Base-by-base conservation (phyloP, 2,888 invertebrate species). In the Drosophila leonis region DNA sequence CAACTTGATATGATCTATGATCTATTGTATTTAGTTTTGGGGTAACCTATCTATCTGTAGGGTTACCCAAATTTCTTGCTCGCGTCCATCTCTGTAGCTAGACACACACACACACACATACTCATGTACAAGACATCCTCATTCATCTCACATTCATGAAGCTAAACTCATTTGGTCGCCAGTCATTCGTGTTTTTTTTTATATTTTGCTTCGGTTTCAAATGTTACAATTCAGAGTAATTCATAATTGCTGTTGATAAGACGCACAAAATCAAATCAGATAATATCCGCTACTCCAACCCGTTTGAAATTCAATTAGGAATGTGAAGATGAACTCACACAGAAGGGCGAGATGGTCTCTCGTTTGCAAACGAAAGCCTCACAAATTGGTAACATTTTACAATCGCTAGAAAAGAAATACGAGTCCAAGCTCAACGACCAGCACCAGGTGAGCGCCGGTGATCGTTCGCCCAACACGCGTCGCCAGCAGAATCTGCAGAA, bases 341-440 rank as follows among this genome's bases (percentile, higher is more conserved):
- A 98, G 94, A 98, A 98, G 94, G 98, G 98, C 90, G 98, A 98
- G 94, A 96, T 98, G 96, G 98, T 98, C 91, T 96, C 97, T 93
- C 96, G 98, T 90, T 96, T 98, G 89, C 98, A 98, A 94, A 96
- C 96, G 91, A 98, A 98, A 95, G 98, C 98, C 88, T 97, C 97
- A 92, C 98, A 98, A 94, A 98, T 98, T 94, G 98, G 98, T 94
- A 97, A 97, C 94, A 97, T 98, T 93, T 95, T 98, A 89, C 96
- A 96, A 94, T 97, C 97, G 94, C 95, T 98, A 92, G 97, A 98
- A 94, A 97, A 96, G 88, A 93, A 93, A 88, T 93, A 93, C 78
- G 93, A 93, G 62, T 89, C 90, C 63, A 92, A 92, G 81, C 94
- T 97, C 65, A 82, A 82, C 72, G 90, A 96, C 94, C 96, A 96